Evolutionary conservation across 2,113 vertebrate genomes (phyloP).

Genomic region (Cephalopterus ornatus): DNA sequence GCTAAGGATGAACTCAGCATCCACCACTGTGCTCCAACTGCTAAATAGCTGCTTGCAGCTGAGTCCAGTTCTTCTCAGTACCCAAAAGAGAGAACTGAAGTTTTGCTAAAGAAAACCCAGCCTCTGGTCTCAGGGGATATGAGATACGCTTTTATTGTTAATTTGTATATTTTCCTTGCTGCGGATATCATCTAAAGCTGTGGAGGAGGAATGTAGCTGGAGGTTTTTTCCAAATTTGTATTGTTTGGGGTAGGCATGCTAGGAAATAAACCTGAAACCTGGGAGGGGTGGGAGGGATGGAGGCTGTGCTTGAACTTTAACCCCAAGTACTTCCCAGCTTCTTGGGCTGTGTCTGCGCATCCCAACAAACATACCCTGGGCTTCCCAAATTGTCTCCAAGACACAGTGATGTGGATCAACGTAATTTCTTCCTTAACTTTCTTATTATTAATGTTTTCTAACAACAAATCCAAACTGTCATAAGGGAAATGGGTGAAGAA

Average conservation of each 20-base stretch:
- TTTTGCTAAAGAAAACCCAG: neutral
- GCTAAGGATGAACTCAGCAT: neutral
- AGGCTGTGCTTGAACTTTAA: neutral
- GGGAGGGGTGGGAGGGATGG: no score
- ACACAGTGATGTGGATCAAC: fast-evolving
- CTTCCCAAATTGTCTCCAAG: neutral
- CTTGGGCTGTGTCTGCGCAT: neutral
- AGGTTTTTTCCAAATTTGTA: neutral
- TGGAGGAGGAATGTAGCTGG: neutral
- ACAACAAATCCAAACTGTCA: neutral
- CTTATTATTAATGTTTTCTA: neutral
- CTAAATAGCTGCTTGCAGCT: neutral
- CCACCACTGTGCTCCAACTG: neutral
- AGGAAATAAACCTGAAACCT: neutral
- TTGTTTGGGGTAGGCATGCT: neutral
- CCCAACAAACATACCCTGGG: neutral
- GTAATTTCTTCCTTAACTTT: neutral
- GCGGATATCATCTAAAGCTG: neutral
- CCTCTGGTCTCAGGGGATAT: neutral
- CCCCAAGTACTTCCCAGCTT: neutral
- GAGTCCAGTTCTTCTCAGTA: neutral
- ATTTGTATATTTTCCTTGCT: slow-evolving; percentile 13
- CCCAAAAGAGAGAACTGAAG: neutral
- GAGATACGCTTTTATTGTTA: neutral
- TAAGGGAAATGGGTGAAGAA: neutral